Evolutionary conservation across 2,113 vertebrate species (phyloP).

Genomic region (Atrichornis clamosus): DNA sequence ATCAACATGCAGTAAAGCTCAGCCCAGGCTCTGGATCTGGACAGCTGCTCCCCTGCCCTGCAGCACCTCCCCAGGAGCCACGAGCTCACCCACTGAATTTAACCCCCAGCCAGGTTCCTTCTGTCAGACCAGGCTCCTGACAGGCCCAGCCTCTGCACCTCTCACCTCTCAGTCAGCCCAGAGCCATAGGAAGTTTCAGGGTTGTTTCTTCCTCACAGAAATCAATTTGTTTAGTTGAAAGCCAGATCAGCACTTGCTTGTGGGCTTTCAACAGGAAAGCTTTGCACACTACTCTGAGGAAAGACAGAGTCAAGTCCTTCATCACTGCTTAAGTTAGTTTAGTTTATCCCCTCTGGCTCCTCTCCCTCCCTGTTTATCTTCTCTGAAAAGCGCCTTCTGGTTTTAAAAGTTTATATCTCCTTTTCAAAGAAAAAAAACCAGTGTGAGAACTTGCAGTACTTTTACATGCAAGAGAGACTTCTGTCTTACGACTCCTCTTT

Average conservation of each 20-base stretch:
- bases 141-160: background rate
- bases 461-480: background rate
- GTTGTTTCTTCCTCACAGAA: background rate
- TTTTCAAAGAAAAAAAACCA: background rate
- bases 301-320: background rate
- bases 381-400: background rate
- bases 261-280: background rate
- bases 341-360: background rate
- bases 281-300: background rate
- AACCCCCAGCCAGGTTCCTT: background rate
- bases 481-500: background rate
- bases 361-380: background rate
- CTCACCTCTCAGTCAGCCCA: background rate
- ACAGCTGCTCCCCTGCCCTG: background rate
- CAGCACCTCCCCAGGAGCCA: background rate
- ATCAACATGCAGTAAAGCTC: background rate
- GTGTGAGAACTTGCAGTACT: background rate
- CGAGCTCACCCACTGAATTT: accelerated
- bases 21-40: background rate
- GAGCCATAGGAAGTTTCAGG: background rate
- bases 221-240: background rate
- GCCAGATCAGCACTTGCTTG: background rate
- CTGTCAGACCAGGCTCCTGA: background rate
- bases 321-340: background rate
- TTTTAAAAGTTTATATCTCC: background rate